Evolutionary conservation across 2,797 vertebrate genomes (phyloP), one percentile per base, ranked within the genome.

Genomic region (Paramormyrops hopkinsi): DNA sequence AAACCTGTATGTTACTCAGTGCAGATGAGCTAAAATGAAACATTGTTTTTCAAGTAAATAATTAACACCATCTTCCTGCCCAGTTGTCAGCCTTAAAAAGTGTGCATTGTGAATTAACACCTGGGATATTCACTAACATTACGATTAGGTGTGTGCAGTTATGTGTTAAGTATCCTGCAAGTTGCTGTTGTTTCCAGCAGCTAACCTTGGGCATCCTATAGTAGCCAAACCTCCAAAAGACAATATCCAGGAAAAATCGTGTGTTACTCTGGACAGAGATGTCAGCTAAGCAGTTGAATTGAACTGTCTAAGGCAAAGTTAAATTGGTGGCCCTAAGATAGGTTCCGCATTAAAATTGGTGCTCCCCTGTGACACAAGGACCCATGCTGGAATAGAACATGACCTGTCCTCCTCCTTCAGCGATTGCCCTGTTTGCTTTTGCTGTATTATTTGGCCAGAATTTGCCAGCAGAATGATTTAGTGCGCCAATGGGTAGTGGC

Each of bases 391-490:
- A 53, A 65, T 25, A 48, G 62, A 53, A 85, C 53, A 62, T 17
- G 51, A 85, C 59, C 48, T 41, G 33, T 73, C 88, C 44, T 86
- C 65, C 62, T 86, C 62, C 48, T 44, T 33, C 25, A 41, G 50
- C 2, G 56, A 56, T 89, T 41, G 83, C 44, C 84, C 44, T 73
- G 89, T 53, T n/a, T 86, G 62, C 19, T 7, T 2, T 51, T 44
- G 89, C n/a, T 1, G 76, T 89, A 76, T 86, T 89, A 73, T 73
- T 69, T 73, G 56, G 46, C 62, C 48, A 44, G 84, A 89, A 46
- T 73, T 86, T 76, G 50, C 59, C 12, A 3, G 84, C 85, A 86
- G 79, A 54, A 48, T 89, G 84, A 89, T 87, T 89, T 89, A 76
- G 73, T 56, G n/a, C 29, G 11, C 19, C n/a, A 29, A 76, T 51